Percentiles rank a stretch among this genome's conserved stretches.
Evolutionary conservation across 2,113 vertebrate genomes (phyloP).

Genomic region (Agapornis roseicollis): DNA sequence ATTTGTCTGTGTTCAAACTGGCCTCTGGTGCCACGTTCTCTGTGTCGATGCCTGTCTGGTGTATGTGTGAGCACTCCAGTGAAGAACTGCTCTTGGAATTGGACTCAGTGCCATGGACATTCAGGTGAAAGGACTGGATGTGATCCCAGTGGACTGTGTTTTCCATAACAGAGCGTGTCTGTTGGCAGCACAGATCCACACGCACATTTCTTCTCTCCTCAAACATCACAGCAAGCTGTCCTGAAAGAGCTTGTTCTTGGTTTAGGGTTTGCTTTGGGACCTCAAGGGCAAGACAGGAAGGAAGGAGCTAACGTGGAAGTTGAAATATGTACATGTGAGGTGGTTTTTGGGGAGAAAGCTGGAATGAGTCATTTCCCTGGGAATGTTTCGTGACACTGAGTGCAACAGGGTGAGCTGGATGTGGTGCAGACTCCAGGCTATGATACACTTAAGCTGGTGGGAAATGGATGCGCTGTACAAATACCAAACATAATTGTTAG

Average conservation of each 20-base stretch:
- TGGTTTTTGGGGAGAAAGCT: neutral
- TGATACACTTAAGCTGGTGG: neutral
- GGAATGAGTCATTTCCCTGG: neutral
- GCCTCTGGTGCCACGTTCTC: neutral
- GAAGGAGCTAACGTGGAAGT: accelerated
- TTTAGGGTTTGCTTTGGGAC: neutral
- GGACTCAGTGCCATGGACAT: accelerated
- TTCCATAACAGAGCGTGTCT: neutral
- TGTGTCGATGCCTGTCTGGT: neutral
- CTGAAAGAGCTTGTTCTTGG: neutral
- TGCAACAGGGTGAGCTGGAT: neutral
- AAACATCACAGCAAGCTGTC: accelerated
- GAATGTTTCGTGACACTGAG: accelerated
- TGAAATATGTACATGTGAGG: neutral
- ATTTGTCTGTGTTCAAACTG: too few relatives aligned
- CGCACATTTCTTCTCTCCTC: neutral
- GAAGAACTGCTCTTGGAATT: neutral
- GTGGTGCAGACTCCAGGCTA: neutral
- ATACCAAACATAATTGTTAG: neutral
- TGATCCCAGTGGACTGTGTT: neutral
- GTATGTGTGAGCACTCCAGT: accelerated
- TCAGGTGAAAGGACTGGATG: neutral
- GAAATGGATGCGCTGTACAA: neutral
- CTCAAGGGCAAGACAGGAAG: neutral
- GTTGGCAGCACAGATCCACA: neutral